phyloP scores from a whole-genome alignment of 2,113 vertebrate species.

The Oryzias melastigma region DNA sequence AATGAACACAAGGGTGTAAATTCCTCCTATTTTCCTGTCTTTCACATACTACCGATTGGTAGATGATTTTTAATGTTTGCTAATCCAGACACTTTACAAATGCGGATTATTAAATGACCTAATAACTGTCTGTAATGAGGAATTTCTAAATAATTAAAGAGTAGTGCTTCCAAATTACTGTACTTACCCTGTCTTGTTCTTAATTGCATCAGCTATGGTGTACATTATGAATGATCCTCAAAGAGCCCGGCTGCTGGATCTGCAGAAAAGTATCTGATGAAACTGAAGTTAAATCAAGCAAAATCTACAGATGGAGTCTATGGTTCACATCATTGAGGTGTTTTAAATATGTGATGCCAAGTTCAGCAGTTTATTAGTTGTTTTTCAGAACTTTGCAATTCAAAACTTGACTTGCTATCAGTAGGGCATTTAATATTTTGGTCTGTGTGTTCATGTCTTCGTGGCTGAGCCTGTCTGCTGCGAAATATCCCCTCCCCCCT shows the following conservation, averaged over 20 bases:
- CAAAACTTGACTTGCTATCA: no score
- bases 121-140: slow-evolving; percentile 18
- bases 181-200: slow-evolving; percentile 27
- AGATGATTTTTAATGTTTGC: no score
- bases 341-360: background rate
- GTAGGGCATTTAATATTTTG: no score
- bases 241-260: slow-evolving; percentile 31
- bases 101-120: slow-evolving; percentile 38
- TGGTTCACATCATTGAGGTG: no score
- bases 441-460: no score
- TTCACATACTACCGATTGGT: no score
- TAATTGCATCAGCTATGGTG: slow-evolving; percentile 44
- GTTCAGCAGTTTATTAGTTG: slow-evolving; percentile 5
- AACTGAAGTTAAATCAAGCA: slow-evolving; percentile 22
- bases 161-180: slow-evolving; percentile 37
- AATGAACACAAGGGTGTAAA: slow-evolving; percentile 27
- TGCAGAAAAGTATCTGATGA: slow-evolving; percentile 26
- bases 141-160: slow-evolving; percentile 45
- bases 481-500: no score
- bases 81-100: slow-evolving; percentile 26
- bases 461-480: no score
- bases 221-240: slow-evolving; percentile 54
- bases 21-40: slow-evolving; percentile 7
- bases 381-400: background rate
- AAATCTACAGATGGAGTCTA: background rate